Base-by-base conservation (phyloP, 2,797 vertebrate species). In the Sebastes ruberrimus region DNA sequence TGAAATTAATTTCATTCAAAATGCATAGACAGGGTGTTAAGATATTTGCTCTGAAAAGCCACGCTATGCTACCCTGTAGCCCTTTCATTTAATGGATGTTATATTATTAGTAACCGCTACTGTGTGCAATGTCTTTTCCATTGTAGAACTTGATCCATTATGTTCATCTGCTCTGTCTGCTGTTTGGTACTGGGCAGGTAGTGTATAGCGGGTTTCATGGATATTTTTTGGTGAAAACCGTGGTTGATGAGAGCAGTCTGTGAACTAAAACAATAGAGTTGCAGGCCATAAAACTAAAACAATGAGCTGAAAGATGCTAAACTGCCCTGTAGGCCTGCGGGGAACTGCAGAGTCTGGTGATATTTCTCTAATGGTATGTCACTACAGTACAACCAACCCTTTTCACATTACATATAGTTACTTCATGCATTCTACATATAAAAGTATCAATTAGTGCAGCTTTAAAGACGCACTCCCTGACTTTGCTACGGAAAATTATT, bases 281-380 rank as follows among this genome's bases (percentile, higher is more conserved):
- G 42, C 2, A 11, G 6, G 5, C 2, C n/a, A 16, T 63, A 9
- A 42, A 38, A 27, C 14, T 14, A 46, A 32, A 82, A 73, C n/a
- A 78, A 79, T 13, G 28, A 59, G 28, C 49, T 74, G 9, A 80
- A 71, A 84, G 74, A 71, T n/a, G 61, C 18, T 74, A 32, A 66
- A 76, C 71, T 9, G 13, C 42, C 66, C 25, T 6, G 38, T 20
- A 35, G 38, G 63, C 18, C 38, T 55, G 42, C 18, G 9, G 32
- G 10, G 27, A 53, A 49, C 65, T 20, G 52, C 46, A 52, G 61
- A 70, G 60, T 16, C 46, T 10, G 60, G 27, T n/a, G 20, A 52
- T 65, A 8, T 83, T 46, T 20, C 18, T 66, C 16, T 10, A n/a
- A 46, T 46, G 23, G 57, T 67, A 70, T 35, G 78, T 78, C 35